Conservation (phyloP, 2,797 vertebrate species). For the Thaleichthys pacificus region DNA sequence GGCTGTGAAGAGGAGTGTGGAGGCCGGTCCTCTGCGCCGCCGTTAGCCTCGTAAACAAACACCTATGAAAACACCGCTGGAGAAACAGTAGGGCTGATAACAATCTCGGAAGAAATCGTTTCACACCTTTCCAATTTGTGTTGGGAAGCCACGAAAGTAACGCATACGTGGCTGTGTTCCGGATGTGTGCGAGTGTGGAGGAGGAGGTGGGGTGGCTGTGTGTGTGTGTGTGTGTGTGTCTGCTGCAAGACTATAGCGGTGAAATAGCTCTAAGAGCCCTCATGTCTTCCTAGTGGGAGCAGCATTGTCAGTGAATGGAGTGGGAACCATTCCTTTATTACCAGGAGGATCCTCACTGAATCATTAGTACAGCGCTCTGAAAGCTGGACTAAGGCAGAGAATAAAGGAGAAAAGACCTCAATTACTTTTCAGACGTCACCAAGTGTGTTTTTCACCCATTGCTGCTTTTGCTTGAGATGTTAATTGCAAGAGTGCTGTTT, state of each 20-base stretch:
- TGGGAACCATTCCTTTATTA: neutral
- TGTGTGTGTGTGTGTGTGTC: slow-evolving; percentile 5
- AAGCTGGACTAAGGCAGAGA: neutral
- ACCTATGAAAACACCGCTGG: slow-evolving; percentile 1
- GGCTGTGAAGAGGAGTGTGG: neutral
- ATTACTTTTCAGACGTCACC: neutral
- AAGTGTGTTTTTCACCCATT: neutral
- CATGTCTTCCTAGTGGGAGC: neutral
- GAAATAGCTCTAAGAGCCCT: neutral
- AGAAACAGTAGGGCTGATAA: slow-evolving; percentile 10
- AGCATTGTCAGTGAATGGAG: neutral
- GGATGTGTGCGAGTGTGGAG: neutral
- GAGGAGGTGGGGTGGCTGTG: neutral
- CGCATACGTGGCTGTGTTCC: slow-evolving; percentile 8
- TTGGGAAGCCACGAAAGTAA: neutral
- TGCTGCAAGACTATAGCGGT: neutral
- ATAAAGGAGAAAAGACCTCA: neutral
- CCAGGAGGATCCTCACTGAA: neutral
- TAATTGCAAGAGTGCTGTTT: slow-evolving; percentile 7
- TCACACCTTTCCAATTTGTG: slow-evolving; percentile 18
- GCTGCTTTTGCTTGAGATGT: slow-evolving; percentile 8
- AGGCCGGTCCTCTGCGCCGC: slow-evolving; percentile 17
- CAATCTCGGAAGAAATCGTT: slow-evolving; percentile 10
- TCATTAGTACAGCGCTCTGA: too few species aligned
- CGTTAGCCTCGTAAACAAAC: slow-evolving; percentile 36